Evolutionary conservation across 2,888 invertebrate species (phyloP).

Genomic region (Lasioglossum leucozonium): DNA sequence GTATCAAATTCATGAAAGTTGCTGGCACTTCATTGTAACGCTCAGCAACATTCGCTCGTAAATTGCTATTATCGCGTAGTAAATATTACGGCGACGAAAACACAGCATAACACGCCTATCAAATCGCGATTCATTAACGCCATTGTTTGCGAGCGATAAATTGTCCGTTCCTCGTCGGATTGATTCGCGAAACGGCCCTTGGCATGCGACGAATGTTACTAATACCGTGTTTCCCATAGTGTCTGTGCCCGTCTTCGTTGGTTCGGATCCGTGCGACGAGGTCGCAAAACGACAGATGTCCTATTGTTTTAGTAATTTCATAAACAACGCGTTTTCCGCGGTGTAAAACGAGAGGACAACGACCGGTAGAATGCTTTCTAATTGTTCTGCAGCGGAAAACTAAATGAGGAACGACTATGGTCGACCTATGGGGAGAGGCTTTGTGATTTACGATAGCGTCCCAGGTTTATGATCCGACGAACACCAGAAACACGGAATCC

Average conservation of each 20-base stretch:
- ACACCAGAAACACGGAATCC: constrained; percentile 39
- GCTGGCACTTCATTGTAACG: neutral
- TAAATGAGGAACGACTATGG: constrained; percentile 8
- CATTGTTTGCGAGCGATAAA: constrained; percentile 26
- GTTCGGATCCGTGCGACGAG: neutral
- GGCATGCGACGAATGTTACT: neutral
- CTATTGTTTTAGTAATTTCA: constrained; percentile 3
- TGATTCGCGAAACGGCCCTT: neutral
- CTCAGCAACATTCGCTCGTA: neutral
- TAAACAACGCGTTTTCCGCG: neutral
- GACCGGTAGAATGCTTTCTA: neutral
- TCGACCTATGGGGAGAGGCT: constrained; percentile 29
- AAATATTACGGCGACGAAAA: constrained; percentile 16
- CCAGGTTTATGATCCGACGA: constrained; percentile 46
- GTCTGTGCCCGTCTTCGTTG: neutral
- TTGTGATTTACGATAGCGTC: constrained; percentile 34
- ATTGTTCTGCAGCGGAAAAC: constrained; percentile 33
- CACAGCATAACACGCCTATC: constrained; percentile 7
- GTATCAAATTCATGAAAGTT: neutral
- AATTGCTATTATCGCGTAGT: constrained; percentile 30
- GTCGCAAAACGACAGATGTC: neutral
- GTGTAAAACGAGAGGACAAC: neutral
- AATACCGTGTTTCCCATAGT: neutral
- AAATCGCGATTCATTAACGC: constrained; percentile 28
- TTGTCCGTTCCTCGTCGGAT: constrained; percentile 1